Conservation (phyloP, 2,888 invertebrate genomes). For the Ophion obscuratus region DNA sequence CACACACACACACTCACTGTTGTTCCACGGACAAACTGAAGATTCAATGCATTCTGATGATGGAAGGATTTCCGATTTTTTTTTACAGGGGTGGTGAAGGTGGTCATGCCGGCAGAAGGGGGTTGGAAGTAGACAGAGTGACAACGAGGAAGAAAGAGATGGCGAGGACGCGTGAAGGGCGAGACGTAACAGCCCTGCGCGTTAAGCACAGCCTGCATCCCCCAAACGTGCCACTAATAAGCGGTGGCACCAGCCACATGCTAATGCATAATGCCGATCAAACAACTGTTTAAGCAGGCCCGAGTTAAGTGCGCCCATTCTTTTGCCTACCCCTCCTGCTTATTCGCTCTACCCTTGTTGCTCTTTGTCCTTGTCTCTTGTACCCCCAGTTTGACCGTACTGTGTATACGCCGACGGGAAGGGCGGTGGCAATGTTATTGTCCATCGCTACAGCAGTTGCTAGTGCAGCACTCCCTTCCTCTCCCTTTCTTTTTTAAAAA, state of each 20-base stretch:
- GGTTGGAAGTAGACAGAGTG: conserved; percentile 15
- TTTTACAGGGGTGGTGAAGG: not conserved
- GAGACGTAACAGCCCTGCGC: conserved; percentile 62
- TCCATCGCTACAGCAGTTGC: conserved; percentile 31
- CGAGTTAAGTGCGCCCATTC: conserved; percentile 83
- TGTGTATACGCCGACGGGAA: not conserved
- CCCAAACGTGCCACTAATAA: conserved; percentile 76
- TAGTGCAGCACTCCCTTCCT: not conserved
- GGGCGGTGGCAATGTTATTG: conserved; percentile 61
- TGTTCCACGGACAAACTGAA: conserved; percentile 21
- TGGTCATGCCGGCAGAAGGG: not conserved
- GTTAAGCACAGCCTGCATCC: conserved; percentile 59
- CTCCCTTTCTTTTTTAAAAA: not conserved
- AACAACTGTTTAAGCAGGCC: conserved; percentile 83
- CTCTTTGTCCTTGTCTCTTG: conserved; percentile 32
- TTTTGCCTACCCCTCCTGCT: conserved; percentile 60
- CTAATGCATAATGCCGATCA: conserved; percentile 83
- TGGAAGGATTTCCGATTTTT: conserved; percentile 33
- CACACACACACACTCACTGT: too few relatives aligned
- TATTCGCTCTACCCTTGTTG: conserved; percentile 44
- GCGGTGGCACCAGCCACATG: conserved; percentile 83
- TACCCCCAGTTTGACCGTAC: conserved; percentile 54
- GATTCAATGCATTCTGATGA: conserved; percentile 49
- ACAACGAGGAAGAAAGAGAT: conserved; percentile 57
- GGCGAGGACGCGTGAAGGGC: conserved; percentile 19